Evolutionary conservation across 1,140 invertebrate genomes (phyloP), one percentile per base, ranked within the genome.

Genomic region (Diuraphis noxia): DNA sequence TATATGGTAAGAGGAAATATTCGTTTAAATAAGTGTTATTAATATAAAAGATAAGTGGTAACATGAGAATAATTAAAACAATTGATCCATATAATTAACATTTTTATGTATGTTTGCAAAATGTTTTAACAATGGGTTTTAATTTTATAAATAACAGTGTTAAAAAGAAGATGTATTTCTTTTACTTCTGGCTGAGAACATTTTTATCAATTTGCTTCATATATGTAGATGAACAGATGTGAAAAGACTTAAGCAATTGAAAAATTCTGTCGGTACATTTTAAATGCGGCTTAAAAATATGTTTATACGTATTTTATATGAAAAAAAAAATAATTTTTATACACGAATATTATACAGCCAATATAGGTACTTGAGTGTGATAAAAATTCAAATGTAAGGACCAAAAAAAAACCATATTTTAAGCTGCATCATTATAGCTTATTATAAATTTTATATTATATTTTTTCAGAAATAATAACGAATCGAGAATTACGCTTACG

Each of bases 1-100:
- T 40, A 36, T 52, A n/a, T n/a, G 72, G 87, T n/a, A 88, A 72
- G 52, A 25, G 63, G 56, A 88, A 88, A 72, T 30, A 77, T 49
- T 21, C 52, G 25, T 38, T 77, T 34, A 49, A 23, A 13, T 72
- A 41, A 63, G 17, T 23, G 21, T 79, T 43, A 79, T 77, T 77
- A 38, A 89, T 52, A 49, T 49, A 86, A 46, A 7, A 19, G n/a
- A n/a, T 17, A 13, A n/a, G n/a, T 17, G 30, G 13, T 72, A 49
- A 49, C n/a, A 46, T 49, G n/a, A 86, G 84, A 86, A 52, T 23
- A 36, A 36, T 49, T 49, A 86, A 25, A 36, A 52, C 23, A 49
- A 86, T 86, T 49, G 36, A 86, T 52, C 21, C 21, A 86, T 52
- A 2, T 52, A 40, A 85, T 85, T 85, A 85, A 85, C n/a, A 36